Base-by-base conservation (phyloP, 2,888 invertebrate genomes). In the Digitonthophagus gazella region DNA sequence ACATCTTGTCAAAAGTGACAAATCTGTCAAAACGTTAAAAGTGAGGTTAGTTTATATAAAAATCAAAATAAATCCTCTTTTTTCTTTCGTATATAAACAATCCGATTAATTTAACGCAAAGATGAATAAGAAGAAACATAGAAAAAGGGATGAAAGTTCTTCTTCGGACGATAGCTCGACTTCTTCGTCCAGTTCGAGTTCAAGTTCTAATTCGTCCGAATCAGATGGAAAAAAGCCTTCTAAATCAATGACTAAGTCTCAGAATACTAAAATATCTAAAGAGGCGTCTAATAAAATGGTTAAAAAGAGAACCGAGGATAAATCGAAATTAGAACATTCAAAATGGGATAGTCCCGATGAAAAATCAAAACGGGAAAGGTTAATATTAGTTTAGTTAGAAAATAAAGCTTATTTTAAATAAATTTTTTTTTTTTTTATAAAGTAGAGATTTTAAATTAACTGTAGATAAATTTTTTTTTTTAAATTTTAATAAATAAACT, bases 271-370 rank as follows among this genome's bases (percentile, higher is more conserved):
- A 19, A 64, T 15, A 22, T 19, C 3, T 16, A 16, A 56, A 22
- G 28, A 28, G 8, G 22, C n/a, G 15, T 63, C 67, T n/a, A 55
- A 20, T 44, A 15, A 54, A 61, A n/a, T 15, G 18, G n/a, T 19
- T 18, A 14, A 20, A 11, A 15, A 58, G 18, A 3, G 18, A 61
- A 20, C 6, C 8, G 61, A 16, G 16, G 18, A 14, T 19, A 16
- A 19, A 19, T 18, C 61, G 2, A n/a, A 61, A 5, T 15, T 68
- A 0, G 74, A 73, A 56, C 71, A 72, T 44, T 76, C 76, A 2
- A 76, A 75, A 67, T 76, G 76, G 76, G 75, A 76, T 70, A 76
- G 76, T 71, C 76, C 76, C 14, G 69, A 69, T 6, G 74, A 75
- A 57, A 69, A 72, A 69, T 15, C 56, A 8, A 69, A 71, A 22